These are phyloP conservation scores for Salvelinus namaycush DNA, from an alignment of 2,113 vertebrate genomes.

Conservation along the genomic window DNA sequence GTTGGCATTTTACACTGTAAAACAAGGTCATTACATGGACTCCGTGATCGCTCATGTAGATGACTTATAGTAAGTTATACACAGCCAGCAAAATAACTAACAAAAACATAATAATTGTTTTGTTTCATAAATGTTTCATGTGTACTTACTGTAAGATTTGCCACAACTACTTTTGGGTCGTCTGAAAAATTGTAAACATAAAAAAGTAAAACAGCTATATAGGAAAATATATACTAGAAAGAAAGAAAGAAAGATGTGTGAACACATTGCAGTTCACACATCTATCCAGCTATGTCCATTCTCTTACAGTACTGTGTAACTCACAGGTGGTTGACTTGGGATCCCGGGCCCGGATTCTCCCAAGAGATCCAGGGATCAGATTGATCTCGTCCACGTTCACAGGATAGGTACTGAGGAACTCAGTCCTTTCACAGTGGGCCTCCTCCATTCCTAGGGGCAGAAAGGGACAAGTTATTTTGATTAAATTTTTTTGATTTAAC, in stretches of 20 bases:
- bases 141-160: slow-evolving; percentile 94
- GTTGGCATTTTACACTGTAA: slow-evolving; percentile 89
- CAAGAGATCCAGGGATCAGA: slow-evolving; percentile 89
- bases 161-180: slow-evolving; percentile 88
- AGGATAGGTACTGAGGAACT: slow-evolving; percentile 91
- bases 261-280: no score
- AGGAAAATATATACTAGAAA: not conserved
- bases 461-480: not conserved
- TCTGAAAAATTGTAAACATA: slow-evolving; percentile 71
- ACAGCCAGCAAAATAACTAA: not conserved
- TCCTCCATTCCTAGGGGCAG: slow-evolving; percentile 90
- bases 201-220: not conserved
- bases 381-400: slow-evolving; percentile 87
- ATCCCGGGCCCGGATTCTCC: slow-evolving; percentile 85
- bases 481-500: no score
- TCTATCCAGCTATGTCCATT: no score
- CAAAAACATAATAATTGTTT: not conserved
- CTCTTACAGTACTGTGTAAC: no score
- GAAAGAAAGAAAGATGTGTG: slow-evolving; percentile 32
- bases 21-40: not conserved
- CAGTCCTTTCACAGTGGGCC: slow-evolving; percentile 89
- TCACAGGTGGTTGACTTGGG: slow-evolving; percentile 65
- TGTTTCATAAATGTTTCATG: not conserved
- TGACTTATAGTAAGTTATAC: not conserved
- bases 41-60: not conserved